Evolutionary conservation across 2,797 vertebrate genomes (phyloP).

Genomic region (Centropyge bicolor): DNA sequence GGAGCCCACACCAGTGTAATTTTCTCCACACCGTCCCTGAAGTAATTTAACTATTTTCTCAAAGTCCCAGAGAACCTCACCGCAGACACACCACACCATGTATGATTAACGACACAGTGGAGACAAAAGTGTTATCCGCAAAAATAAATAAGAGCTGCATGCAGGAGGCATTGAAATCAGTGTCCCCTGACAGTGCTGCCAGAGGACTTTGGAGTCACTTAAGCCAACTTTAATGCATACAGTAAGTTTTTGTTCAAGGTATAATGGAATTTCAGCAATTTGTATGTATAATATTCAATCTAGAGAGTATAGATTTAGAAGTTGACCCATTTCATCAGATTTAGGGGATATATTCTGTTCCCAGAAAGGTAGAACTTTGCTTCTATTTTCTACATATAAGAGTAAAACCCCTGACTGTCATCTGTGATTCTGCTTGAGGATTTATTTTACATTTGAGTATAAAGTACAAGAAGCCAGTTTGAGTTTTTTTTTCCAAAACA

Average conservation of each 20-base stretch:
- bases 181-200: constrained; percentile 12
- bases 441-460: constrained; percentile 7
- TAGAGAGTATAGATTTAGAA: not conserved
- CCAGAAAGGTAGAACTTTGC: not conserved
- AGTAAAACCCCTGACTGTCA: not conserved
- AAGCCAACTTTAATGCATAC: constrained; percentile 6
- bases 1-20: not conserved
- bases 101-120: constrained; percentile 29
- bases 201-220: constrained; percentile 5
- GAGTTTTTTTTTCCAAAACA: not conserved
- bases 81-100: not conserved
- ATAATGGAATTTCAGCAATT: not conserved
- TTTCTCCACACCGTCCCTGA: not conserved
- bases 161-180: constrained; percentile 21
- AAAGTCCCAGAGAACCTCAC: constrained; percentile 1
- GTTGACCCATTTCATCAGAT: constrained; percentile 11
- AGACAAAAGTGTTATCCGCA: constrained; percentile 31
- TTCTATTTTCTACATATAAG: not conserved
- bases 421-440: not conserved
- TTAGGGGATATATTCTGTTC: not conserved
- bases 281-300: constrained; percentile 7
- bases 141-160: constrained; percentile 26
- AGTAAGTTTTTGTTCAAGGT: not conserved
- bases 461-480: not conserved
- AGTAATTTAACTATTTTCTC: constrained; percentile 19